Evolutionary conservation across 1,140 invertebrate species (phyloP).

Genomic region (Gryon sp.): DNA sequence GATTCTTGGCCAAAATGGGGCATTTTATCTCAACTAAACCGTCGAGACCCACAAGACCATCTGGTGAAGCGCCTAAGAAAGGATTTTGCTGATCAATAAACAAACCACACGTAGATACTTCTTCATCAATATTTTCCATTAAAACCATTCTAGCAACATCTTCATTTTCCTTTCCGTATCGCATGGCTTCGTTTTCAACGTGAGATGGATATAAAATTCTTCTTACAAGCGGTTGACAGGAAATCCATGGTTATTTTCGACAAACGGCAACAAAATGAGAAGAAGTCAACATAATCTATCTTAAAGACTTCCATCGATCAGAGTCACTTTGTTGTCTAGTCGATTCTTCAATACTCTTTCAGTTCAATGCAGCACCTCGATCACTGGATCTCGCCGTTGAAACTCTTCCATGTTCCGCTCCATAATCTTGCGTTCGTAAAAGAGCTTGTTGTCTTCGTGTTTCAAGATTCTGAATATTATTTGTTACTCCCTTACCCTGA

Average conservation of each 20-base stretch:
- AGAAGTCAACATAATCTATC: constrained; percentile 67
- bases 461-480: too few relatives aligned
- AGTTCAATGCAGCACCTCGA: too few relatives aligned
- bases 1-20: not conserved
- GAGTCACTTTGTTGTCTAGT: constrained; percentile 49
- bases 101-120: constrained; percentile 71
- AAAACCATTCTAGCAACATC: constrained; percentile 61
- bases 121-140: constrained; percentile 36
- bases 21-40: constrained; percentile 73
- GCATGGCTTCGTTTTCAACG: constrained; percentile 24
- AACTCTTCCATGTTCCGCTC: too few relatives aligned
- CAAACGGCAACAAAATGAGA: constrained; percentile 70
- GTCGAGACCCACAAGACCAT: constrained; percentile 34
- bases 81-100: constrained; percentile 67
- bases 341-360: not conserved
- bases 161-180: constrained; percentile 67
- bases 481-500: too few relatives aligned
- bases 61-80: constrained; percentile 70
- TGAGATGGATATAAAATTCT: constrained; percentile 62
- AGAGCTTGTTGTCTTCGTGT: too few relatives aligned
- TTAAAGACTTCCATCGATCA: constrained; percentile 62
- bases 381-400: too few relatives aligned
- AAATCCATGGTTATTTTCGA: constrained; percentile 49
- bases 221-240: constrained; percentile 59
- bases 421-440: too few relatives aligned